Evolutionary conservation across 2,888 invertebrate species (phyloP), one percentile per base, ranked within the genome.

Genomic region (Drosophila rellima): DNA sequence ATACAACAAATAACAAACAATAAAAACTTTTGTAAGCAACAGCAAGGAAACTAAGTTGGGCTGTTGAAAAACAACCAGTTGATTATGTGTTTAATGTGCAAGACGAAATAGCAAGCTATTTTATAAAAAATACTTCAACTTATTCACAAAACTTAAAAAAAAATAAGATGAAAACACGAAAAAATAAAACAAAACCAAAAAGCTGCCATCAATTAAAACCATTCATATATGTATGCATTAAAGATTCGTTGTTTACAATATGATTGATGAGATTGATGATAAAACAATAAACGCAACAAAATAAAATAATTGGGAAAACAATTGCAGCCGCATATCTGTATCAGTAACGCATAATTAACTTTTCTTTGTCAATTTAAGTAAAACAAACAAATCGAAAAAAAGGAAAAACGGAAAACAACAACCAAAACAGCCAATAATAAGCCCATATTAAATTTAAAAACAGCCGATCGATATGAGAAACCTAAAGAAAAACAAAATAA

Each of bases 331-430:
- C 51, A 68, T 61, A 29, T 48, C 45, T 70, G 57, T 52, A 67
- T 63, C 67, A 71, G 40, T 54, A 59, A 61, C 64, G 55, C 78
- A 71, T 68, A 65, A 51, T 79, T 69, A 50, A 51, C 5, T 50
- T 80, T 82, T 76, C 82, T 80, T 84, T 84, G 48, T 75, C 80
- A 74, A 69, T 31, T 59, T 73, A 78, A 48, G 48, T 54, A 51
- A 66, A 66, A 44, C 33, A 40, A 51, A 51, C 8, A 52, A 60
- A 44, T 37, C 33, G 20, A 17, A 39, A 35, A 29, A 23, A 51
- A 39, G 13, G 47, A 71, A 23, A 51, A 51, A 4, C 5, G 15
- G n/a, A 26, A 23, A 35, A 42, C 7, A 42, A 23, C 56, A 48
- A 56, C 11, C 62, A 31, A 56, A 42, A 62, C 40, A 59, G 54